These are phyloP conservation scores for Drosophila kuntzei DNA, from an alignment of 2,888 invertebrate species.

Conservation along the genomic window DNA sequence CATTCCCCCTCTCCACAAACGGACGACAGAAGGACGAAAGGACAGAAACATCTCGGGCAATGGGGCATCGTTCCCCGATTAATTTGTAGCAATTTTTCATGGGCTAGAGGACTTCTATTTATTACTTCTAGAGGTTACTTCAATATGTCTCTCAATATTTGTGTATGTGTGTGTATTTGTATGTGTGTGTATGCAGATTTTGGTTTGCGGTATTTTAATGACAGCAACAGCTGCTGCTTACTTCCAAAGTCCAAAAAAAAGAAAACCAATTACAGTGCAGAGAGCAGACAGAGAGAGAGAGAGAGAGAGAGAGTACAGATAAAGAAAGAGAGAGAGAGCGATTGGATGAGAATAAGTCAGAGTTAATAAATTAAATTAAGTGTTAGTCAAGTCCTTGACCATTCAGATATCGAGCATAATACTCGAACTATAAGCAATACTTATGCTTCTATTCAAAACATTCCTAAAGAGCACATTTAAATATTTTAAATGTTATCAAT, in stretches of 20 bases:
- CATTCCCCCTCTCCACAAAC: neutral
- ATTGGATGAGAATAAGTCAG: neutral
- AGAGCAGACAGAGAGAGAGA: neutral
- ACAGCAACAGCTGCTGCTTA: constrained; percentile 44
- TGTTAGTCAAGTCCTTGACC: neutral
- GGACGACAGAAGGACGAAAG: constrained; percentile 1
- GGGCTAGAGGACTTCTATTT: constrained; percentile 56
- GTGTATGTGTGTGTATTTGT: neutral
- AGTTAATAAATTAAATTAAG: neutral
- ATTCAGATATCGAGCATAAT: no score
- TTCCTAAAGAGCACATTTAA: no score
- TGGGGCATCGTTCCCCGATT: constrained; percentile 50
- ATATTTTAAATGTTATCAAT: no score
- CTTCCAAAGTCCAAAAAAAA: neutral
- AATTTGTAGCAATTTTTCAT: constrained; percentile 68
- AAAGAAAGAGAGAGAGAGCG: neutral
- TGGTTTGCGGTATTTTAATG: constrained; percentile 34
- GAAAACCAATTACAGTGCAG: neutral
- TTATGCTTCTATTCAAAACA: no score
- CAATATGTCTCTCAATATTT: constrained; percentile 5
- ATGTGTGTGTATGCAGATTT: constrained; percentile 21
- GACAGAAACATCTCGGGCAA: constrained; percentile 18
- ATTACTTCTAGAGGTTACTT: constrained; percentile 41
- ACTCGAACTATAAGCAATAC: no score
- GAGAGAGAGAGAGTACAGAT: neutral